These are phyloP conservation scores for Andinoacara biseriatus DNA, from an alignment of 2,113 vertebrate species.

Conservation along the genomic window DNA sequence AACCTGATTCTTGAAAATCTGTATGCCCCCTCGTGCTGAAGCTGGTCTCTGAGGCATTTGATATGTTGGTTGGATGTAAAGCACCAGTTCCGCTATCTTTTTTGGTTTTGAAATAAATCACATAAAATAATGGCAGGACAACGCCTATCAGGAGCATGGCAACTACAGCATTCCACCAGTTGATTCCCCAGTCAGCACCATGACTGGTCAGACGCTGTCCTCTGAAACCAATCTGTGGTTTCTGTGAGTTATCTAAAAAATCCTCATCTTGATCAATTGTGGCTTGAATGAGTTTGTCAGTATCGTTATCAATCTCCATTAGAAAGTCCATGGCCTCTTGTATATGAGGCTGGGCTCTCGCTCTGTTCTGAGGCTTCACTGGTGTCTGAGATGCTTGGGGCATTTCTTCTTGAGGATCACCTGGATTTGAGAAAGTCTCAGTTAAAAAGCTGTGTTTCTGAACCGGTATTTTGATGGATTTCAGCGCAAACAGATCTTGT, in stretches of 20 bases:
- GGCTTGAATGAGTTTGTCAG: slow-evolving; percentile 82
- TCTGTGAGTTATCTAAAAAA: slow-evolving; percentile 25
- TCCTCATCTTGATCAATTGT: slow-evolving; percentile 60
- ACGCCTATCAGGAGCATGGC: slow-evolving; percentile 93
- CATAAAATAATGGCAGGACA: slow-evolving; percentile 91
- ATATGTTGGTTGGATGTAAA: slow-evolving; percentile 20
- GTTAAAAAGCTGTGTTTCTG: slow-evolving; percentile 87
- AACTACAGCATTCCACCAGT: slow-evolving; percentile 94
- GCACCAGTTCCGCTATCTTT: slow-evolving; percentile 63
- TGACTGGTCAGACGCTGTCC: slow-evolving; percentile 34
- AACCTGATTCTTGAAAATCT: slow-evolving; percentile 27
- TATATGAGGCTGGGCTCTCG: not conserved
- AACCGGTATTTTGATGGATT: slow-evolving; percentile 92
- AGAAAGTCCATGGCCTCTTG: slow-evolving; percentile 83
- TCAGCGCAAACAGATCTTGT: slow-evolving; percentile 92
- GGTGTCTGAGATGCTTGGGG: slow-evolving; percentile 5
- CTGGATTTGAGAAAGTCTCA: slow-evolving; percentile 69
- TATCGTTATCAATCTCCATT: slow-evolving; percentile 85
- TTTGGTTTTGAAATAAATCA: slow-evolving; percentile 92
- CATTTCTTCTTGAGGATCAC: slow-evolving; percentile 19
- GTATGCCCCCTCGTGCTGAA: not conserved
- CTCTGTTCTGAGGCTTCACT: slow-evolving; percentile 9
- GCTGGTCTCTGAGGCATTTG: slow-evolving; percentile 40
- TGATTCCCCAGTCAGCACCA: slow-evolving; percentile 90
- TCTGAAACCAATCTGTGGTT: slow-evolving; percentile 14